phyloP scores from a whole-genome alignment of 2,888 invertebrate genomes.

The Agrochola circellaris region DNA sequence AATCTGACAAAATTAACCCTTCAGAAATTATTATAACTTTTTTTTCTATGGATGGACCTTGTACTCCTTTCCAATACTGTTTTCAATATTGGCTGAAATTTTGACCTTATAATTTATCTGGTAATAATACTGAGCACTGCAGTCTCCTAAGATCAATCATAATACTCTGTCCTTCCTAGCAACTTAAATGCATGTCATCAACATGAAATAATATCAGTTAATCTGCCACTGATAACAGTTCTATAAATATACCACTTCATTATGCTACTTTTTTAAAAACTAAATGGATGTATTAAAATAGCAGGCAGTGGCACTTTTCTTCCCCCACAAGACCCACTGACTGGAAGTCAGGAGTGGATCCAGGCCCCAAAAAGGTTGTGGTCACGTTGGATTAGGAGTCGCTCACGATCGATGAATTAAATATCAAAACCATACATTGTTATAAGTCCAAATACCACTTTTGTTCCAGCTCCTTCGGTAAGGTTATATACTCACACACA shows the following conservation, averaged over 20 bases:
- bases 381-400: too few species aligned
- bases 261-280: background rate
- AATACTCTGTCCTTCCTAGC: background rate
- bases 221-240: constrained; percentile 30
- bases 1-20: background rate
- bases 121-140: too few species aligned
- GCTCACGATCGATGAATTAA: too few species aligned
- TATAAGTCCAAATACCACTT: too few species aligned
- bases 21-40: too few species aligned
- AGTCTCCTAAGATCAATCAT: too few species aligned
- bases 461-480: too few species aligned
- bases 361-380: too few species aligned
- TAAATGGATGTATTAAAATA: background rate
- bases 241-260: constrained; percentile 20
- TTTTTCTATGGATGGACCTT: background rate
- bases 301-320: background rate
- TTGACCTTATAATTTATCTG: background rate
- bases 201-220: constrained; percentile 19
- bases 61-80: background rate
- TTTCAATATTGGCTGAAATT: background rate
- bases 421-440: too few species aligned
- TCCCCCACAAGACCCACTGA: too few species aligned
- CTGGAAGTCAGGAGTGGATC: too few species aligned
- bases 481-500: too few species aligned
- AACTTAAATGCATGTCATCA: constrained; percentile 8